A percentile compares a stretch with the other conserved stretches of the same genome.
These are phyloP conservation scores for Micronycteris hirsuta DNA, from an alignment of 2,113 vertebrate species.

Conservation along the genomic window DNA sequence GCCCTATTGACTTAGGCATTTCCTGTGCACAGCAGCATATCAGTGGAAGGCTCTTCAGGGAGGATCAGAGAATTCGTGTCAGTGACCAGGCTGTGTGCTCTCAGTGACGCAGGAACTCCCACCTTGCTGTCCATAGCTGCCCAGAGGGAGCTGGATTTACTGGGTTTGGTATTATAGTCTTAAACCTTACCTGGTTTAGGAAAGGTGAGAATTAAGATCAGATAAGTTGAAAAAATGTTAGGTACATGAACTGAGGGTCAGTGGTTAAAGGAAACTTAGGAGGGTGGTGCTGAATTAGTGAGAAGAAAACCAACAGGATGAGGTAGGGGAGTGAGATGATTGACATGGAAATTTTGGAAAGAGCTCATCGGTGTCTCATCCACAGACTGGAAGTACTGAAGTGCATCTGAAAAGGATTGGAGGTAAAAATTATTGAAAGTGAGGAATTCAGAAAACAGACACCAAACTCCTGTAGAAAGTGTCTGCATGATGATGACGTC, in stretches of 20 bases:
- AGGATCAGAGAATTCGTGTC: background rate
- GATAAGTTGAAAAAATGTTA: background rate
- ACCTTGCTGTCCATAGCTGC: too few relatives aligned
- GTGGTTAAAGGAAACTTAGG: background rate
- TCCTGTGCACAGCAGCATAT: background rate
- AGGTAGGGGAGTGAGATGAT: background rate
- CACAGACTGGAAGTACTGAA: background rate
- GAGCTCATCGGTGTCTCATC: too few relatives aligned
- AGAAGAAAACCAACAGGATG: rapidly evolving
- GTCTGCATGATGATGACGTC: background rate
- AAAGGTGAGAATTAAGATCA: background rate
- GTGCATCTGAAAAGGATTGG: background rate
- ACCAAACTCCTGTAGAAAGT: background rate
- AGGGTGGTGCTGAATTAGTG: too few relatives aligned
- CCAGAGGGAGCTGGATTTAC: background rate
- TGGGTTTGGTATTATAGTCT: background rate
- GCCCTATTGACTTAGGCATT: background rate
- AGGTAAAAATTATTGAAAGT: background rate
- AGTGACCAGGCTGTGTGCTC: too few relatives aligned
- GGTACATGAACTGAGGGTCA: background rate
- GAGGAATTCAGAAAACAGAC: background rate
- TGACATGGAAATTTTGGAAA: background rate
- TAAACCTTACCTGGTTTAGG: background rate
- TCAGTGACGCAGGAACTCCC: background rate
- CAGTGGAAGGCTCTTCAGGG: background rate